These are phyloP conservation scores for Eupeodes latifasciatus DNA, from an alignment of 2,888 invertebrate species.

Conservation along the genomic window DNA sequence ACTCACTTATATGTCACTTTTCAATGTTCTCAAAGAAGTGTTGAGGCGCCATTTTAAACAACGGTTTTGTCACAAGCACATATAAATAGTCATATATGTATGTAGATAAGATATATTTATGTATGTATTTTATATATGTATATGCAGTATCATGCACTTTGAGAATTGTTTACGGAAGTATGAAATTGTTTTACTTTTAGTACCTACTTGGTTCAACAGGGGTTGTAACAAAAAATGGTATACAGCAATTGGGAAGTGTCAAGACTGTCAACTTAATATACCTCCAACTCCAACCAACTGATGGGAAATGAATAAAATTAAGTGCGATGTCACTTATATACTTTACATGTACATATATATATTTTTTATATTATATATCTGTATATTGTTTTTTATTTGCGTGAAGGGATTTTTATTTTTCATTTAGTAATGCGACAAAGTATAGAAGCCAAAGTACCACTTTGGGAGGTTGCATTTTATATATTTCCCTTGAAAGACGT, in stretches of 20 bases:
- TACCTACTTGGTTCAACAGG: constrained; percentile 14
- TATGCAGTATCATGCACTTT: background rate
- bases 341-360: background rate
- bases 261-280: constrained; percentile 7
- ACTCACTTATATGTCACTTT: constrained; percentile 54
- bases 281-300: background rate
- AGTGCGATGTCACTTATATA: constrained; percentile 13
- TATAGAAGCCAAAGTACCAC: too few relatives aligned
- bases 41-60: background rate
- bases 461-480: too few relatives aligned
- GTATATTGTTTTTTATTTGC: background rate
- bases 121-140: background rate
- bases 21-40: constrained; percentile 23
- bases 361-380: too few relatives aligned
- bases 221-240: background rate
- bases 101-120: background rate
- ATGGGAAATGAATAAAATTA: constrained; percentile 34
- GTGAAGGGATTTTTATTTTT: too few relatives aligned
- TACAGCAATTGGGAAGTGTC: background rate
- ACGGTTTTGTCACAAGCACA: background rate
- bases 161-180: constrained; percentile 31
- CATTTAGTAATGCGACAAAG: too few relatives aligned
- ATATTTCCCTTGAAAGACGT: too few relatives aligned
- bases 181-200: constrained; percentile 14
- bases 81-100: background rate